Evolutionary conservation across 2,888 invertebrate species (phyloP).

Genomic region (Toxonevra muliebris): DNA sequence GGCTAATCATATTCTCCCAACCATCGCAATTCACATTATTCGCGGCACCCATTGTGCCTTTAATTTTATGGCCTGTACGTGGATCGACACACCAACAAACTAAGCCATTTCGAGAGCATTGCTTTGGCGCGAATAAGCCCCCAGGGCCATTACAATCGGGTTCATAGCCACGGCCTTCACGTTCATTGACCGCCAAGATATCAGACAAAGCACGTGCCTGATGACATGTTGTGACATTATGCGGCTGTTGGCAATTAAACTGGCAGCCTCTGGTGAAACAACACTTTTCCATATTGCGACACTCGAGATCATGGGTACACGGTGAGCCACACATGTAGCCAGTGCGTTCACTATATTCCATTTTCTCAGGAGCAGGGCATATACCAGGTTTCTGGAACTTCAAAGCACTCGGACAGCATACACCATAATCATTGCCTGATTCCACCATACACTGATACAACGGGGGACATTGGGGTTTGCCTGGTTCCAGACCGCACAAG

Average conservation of each 20-base stretch:
- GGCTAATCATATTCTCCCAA: conserved; percentile 62
- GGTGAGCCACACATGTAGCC: conserved; percentile 71
- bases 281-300: conserved; percentile 83
- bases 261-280: conserved; percentile 80
- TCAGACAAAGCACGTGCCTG: conserved; percentile 83
- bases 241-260: conserved; percentile 77
- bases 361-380: conserved; percentile 71
- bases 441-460: conserved; percentile 83
- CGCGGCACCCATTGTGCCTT: conserved; percentile 82
- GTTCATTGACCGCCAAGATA: conserved; percentile 78
- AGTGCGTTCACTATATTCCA: conserved; percentile 59
- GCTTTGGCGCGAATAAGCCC: conserved; percentile 77
- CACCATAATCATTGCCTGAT: conserved; percentile 84
- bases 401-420: conserved; percentile 83
- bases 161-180: conserved; percentile 83
- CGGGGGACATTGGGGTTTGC: conserved; percentile 85
- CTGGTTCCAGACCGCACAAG: conserved; percentile 81
- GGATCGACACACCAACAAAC: conserved; percentile 89
- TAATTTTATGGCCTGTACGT: conserved; percentile 77
- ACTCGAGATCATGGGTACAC: conserved; percentile 83
- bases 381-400: conserved; percentile 81
- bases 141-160: conserved; percentile 78
- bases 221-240: conserved; percentile 79
- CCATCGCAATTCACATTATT: conserved; percentile 73
- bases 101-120: conserved; percentile 84